Evolutionary conservation across 2,113 vertebrate species (phyloP).

Genomic region (Ceyx melanurus): DNA sequence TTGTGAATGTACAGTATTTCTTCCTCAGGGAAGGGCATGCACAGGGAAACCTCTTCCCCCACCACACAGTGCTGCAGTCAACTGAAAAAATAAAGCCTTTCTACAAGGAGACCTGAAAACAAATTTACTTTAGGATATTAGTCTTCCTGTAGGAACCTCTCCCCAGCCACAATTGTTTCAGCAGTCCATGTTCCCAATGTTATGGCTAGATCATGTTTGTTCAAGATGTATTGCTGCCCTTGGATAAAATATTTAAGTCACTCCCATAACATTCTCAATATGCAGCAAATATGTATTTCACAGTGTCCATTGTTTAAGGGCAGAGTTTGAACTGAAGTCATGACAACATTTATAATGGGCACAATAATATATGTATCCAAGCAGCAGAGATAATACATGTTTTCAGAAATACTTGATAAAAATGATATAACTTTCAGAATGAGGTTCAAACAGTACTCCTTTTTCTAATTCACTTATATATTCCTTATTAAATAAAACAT

Average conservation of each 20-base stretch:
- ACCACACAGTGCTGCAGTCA: neutral
- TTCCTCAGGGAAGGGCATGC: neutral
- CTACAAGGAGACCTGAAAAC: neutral
- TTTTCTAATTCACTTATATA: neutral
- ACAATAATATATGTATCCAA: neutral
- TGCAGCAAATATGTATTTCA: neutral
- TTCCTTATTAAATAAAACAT: neutral
- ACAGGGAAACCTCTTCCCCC: neutral
- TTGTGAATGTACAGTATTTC: neutral
- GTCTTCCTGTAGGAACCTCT: conserved; percentile 29
- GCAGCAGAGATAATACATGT: neutral
- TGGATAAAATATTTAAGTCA: neutral
- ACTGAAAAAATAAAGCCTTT: neutral
- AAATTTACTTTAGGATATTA: neutral
- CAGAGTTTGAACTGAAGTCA: neutral
- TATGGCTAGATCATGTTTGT: conserved; percentile 5
- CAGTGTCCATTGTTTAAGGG: conserved; percentile 2
- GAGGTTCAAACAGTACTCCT: neutral
- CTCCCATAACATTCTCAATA: conserved; percentile 1
- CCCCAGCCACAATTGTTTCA: neutral
- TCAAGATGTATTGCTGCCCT: neutral
- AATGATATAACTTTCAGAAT: neutral
- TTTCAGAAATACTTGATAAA: neutral
- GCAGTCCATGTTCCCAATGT: neutral
- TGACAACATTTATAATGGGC: neutral